These are phyloP conservation scores for Tortrix viridana DNA, from an alignment of 2,888 invertebrate genomes.

Conservation along the genomic window DNA sequence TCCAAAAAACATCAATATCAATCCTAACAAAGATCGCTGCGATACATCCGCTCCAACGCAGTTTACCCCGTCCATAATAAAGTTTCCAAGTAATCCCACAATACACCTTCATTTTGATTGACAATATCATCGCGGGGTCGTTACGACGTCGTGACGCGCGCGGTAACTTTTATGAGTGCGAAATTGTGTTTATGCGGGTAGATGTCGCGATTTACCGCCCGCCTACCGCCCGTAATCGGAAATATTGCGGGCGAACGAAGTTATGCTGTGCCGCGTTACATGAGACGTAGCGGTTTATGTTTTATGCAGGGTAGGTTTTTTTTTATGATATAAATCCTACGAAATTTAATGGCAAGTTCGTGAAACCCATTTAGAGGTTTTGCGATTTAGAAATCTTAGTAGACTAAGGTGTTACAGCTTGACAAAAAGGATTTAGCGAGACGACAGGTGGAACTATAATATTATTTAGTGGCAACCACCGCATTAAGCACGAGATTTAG, in stretches of 20 bases:
- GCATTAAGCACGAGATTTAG: no score
- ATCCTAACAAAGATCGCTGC: not conserved
- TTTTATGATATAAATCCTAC: no score
- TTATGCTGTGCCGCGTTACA: constrained; percentile 49
- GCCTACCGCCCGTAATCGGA: constrained; percentile 65
- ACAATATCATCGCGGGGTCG: constrained; percentile 52
- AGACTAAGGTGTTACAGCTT: no score
- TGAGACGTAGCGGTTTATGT: constrained; percentile 18
- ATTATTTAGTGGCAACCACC: no score
- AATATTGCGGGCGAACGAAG: constrained; percentile 74
- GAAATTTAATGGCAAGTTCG: no score
- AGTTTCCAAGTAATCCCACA: constrained; percentile 37
- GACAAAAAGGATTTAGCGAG: no score
- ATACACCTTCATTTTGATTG: constrained; percentile 49
- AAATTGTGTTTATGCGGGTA: constrained; percentile 80
- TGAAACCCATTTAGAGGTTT: no score
- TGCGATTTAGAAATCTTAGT: no score
- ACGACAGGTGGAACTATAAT: no score
- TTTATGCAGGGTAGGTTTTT: no score
- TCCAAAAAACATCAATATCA: constrained; percentile 3
- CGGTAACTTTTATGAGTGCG: constrained; percentile 82
- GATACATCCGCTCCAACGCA: constrained; percentile 11
- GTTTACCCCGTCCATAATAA: constrained; percentile 27
- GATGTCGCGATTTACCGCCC: constrained; percentile 72
- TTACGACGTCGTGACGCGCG: constrained; percentile 52